Percentiles rank a stretch among this genome's conserved stretches.
These are phyloP conservation scores for Aphaenogaster rudis DNA, from an alignment of 1,140 invertebrate species.

Conservation along the genomic window DNA sequence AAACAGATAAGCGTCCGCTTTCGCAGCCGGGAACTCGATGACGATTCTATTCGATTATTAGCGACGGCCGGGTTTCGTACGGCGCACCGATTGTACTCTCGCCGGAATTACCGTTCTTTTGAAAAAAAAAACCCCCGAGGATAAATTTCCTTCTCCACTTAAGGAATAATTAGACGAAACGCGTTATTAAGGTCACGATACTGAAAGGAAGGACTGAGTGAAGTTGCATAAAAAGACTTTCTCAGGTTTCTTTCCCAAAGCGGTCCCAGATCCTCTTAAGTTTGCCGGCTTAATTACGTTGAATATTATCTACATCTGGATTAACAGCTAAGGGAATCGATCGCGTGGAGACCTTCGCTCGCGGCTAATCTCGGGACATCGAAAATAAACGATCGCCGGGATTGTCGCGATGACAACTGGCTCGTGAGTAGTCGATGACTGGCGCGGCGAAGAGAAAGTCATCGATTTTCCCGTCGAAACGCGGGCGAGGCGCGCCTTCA, in stretches of 20 bases:
- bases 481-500: slow-evolving; percentile 1
- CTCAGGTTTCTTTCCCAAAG: neutral
- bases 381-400: neutral
- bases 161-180: slow-evolving; percentile 8
- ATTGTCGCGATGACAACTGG: neutral
- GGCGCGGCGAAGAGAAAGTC: slow-evolving; percentile 44
- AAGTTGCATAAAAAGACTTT: neutral
- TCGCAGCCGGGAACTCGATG: neutral
- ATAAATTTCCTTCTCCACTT: neutral
- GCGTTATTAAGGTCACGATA: neutral
- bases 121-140: neutral
- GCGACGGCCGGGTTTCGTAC: neutral
- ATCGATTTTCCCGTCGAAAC: slow-evolving; percentile 28
- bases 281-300: neutral
- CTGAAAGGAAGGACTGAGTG: neutral
- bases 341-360: neutral
- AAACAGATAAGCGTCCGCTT: slow-evolving; percentile 56
- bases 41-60: neutral
- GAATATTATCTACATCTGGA: neutral
- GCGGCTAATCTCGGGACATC: neutral
- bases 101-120: neutral
- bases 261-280: neutral
- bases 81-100: neutral
- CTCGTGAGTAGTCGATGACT: neutral
- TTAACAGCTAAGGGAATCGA: neutral